Evolutionary conservation across 35 echinoderm and acorn worm species (phyloP), one percentile per base, ranked within the genome.

Genomic region (Anneissia japonica): DNA sequence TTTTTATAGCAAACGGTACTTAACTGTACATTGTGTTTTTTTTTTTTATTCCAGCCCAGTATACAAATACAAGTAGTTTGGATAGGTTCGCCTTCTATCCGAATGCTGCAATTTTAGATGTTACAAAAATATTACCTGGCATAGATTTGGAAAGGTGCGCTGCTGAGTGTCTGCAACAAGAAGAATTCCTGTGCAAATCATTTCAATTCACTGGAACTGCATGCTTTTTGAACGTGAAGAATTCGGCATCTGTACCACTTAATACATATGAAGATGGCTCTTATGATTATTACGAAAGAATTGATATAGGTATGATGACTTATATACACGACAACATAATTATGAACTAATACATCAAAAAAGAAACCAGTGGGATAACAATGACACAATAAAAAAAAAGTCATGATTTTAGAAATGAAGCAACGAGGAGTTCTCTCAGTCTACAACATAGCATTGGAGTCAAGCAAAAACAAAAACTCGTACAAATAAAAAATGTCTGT

Each of bases 301-400:
- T 98, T 38, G 91, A 97, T 75, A 90, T 95, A 73, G 93, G 93
- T 95, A 45, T 51, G 87, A n/a, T n/a, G n/a, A n/a, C n/a, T n/a
- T n/a, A n/a, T n/a, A n/a, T n/a, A n/a, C n/a, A n/a, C n/a, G n/a
- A n/a, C n/a, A n/a, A n/a, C n/a, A n/a, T n/a, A n/a, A n/a, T n/a
- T n/a, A n/a, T n/a, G n/a, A n/a, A n/a, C n/a, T n/a, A n/a, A n/a
- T n/a, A n/a, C n/a, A n/a, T n/a, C n/a, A n/a, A n/a, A n/a, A n/a
- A n/a, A n/a, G n/a, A n/a, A n/a, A n/a, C n/a, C n/a, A n/a, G n/a
- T n/a, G n/a, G n/a, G n/a, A n/a, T n/a, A n/a, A n/a, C n/a, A n/a
- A n/a, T n/a, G n/a, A n/a, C n/a, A n/a, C n/a, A n/a, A n/a, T n/a
- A n/a, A n/a, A n/a, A n/a, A n/a, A n/a, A n/a, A n/a, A n/a, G n/a